Evolutionary conservation across 2,113 vertebrate genomes (phyloP).

Genomic region (Taxidea taxus): DNA sequence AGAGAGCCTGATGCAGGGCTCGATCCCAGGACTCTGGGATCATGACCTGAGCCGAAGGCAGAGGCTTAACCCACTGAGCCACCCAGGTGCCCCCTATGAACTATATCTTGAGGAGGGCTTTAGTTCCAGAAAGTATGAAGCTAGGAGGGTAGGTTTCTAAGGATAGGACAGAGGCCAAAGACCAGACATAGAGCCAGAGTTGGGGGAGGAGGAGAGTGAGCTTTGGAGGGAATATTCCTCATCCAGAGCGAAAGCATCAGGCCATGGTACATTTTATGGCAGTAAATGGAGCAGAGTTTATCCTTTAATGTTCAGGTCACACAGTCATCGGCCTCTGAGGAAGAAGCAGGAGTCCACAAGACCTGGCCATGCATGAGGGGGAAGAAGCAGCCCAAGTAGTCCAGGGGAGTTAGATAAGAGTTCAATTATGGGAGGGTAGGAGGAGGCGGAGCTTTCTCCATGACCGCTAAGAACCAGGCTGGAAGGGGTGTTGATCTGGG

Average conservation of each 20-base stretch:
- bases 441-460: rapidly evolving
- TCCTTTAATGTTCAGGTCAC: too few relatives aligned
- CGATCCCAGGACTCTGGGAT: too few relatives aligned
- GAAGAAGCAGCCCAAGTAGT: rapidly evolving
- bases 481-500: background rate
- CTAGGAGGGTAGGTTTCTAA: background rate
- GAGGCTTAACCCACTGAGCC: too few relatives aligned
- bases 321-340: background rate
- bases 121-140: background rate
- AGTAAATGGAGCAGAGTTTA: background rate
- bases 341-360: background rate
- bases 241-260: background rate
- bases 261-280: background rate
- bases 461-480: background rate
- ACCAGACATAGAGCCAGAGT: background rate
- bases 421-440: background rate
- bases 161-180: background rate
- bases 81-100: too few relatives aligned
- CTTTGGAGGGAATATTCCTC: too few relatives aligned
- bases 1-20: too few relatives aligned
- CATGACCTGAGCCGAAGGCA: too few relatives aligned
- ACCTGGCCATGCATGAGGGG: background rate
- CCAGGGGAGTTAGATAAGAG: background rate
- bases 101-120: background rate
- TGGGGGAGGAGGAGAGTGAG: background rate